A percentile compares a stretch with the other conserved stretches of the same genome.
These are phyloP conservation scores for Pachycephala philippinensis DNA, from an alignment of 2,113 vertebrate genomes.

Conservation along the genomic window DNA sequence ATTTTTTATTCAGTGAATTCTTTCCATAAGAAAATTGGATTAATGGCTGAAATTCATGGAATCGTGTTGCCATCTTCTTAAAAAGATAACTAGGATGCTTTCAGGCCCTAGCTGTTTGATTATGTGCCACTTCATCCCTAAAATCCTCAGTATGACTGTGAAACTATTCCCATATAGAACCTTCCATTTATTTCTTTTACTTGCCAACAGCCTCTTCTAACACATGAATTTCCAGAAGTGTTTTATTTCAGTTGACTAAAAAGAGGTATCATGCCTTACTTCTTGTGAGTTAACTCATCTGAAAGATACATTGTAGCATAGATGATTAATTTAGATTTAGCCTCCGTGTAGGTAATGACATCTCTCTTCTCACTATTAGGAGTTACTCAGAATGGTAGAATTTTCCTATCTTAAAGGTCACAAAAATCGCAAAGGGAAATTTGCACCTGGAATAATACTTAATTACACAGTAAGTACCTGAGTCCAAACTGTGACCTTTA, in stretches of 20 bases:
- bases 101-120: neutral
- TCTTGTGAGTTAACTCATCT: neutral
- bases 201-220: neutral
- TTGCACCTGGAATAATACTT: neutral
- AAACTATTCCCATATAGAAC: neutral
- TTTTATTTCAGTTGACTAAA: neutral
- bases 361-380: neutral
- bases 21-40: neutral
- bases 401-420: neutral
- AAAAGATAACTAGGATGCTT: neutral
- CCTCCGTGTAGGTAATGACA: neutral
- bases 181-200: neutral
- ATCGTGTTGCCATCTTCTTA: neutral
- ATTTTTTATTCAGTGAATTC: neutral
- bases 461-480: neutral
- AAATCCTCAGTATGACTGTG: neutral
- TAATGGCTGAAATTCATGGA: neutral
- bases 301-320: neutral
- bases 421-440: neutral
- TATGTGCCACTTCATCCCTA: neutral
- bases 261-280: neutral
- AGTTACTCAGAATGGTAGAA: neutral
- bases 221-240: neutral
- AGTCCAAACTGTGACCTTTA: neutral
- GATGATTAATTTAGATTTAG: neutral